Conservation (phyloP, 2,113 vertebrate species). For the Pterocles gutturalis region DNA sequence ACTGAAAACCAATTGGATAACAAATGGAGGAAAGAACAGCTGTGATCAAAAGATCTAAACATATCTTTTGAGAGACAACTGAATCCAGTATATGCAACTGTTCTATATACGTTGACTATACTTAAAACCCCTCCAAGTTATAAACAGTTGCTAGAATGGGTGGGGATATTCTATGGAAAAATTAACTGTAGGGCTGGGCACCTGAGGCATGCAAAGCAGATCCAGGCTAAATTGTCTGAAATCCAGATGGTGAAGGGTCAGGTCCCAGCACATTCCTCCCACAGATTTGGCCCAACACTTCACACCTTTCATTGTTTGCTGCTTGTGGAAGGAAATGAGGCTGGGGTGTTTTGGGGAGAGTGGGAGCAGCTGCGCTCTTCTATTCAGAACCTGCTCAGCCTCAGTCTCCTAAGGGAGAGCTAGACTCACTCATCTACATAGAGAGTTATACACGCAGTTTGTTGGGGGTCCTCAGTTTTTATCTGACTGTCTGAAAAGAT, state of each 20-base stretch:
- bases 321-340: not conserved
- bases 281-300: not conserved
- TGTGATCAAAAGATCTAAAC: not conserved
- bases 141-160: not conserved
- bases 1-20: not conserved
- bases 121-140: not conserved
- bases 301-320: not conserved
- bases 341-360: not conserved
- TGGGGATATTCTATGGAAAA: not conserved
- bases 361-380: not conserved
- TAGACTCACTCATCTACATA: not conserved
- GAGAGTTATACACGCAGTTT: not conserved
- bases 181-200: not conserved
- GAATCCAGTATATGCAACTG: not conserved
- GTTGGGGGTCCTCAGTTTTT: not conserved
- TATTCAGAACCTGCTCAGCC: not conserved
- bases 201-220: not conserved
- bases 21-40: not conserved
- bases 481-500: not conserved
- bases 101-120: not conserved
- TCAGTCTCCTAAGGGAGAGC: not conserved
- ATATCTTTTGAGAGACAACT: not conserved
- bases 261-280: not conserved
- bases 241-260: not conserved
- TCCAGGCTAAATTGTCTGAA: not conserved